A percentile compares a stretch with the other conserved stretches of the same genome.
Evolutionary conservation across 1,140 invertebrate species (phyloP).

Genomic region (Tribolium madens): DNA sequence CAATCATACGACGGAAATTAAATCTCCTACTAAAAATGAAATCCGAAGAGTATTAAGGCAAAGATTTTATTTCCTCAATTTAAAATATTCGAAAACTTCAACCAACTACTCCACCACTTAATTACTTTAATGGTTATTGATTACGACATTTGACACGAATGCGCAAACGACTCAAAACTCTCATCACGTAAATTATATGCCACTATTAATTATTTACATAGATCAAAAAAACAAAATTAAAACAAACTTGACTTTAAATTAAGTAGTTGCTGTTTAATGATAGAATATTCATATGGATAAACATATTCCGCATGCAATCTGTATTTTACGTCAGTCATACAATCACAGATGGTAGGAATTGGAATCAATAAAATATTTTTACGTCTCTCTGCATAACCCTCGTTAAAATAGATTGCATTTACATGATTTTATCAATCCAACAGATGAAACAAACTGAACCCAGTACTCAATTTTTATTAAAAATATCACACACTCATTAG

Average conservation of each 20-base stretch:
- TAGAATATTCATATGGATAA: not conserved
- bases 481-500: not conserved
- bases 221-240: not conserved
- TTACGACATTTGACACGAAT: constrained; percentile 23
- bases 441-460: not conserved
- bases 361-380: not conserved
- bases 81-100: constrained; percentile 40
- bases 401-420: not conserved
- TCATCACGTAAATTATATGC: not conserved
- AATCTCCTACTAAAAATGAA: constrained; percentile 42
- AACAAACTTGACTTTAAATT: not conserved
- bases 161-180: not conserved
- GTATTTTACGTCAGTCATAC: not conserved
- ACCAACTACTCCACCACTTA: constrained; percentile 37
- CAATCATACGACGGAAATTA: constrained; percentile 44
- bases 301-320: not conserved
- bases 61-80: constrained; percentile 43
- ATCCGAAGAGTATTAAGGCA: constrained; percentile 33
- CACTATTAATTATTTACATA: not conserved
- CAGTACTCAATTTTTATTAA: not conserved
- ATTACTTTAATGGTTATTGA: constrained; percentile 42
- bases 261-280: not conserved
- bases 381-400: not conserved
- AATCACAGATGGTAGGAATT: not conserved
- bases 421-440: not conserved